Evolutionary conservation across 2,888 invertebrate species (phyloP).

Genomic region (Ischnura elegans): DNA sequence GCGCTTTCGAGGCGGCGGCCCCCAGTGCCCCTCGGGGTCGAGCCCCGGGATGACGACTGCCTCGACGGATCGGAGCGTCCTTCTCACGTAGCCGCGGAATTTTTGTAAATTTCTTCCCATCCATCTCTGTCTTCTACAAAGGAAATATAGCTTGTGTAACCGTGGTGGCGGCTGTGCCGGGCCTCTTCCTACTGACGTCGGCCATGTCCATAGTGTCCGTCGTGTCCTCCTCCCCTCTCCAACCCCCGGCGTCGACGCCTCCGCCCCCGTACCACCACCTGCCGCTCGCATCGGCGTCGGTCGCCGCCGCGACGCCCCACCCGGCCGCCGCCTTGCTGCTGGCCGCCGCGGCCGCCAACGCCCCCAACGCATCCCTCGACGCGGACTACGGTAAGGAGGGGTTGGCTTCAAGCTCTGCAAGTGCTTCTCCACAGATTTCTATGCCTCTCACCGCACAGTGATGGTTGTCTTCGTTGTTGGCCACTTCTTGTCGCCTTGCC

Average conservation of each 20-base stretch:
- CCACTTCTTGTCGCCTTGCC: too few relatives aligned
- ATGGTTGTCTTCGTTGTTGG: too few relatives aligned
- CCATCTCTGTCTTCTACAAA: too few relatives aligned
- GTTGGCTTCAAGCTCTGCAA: too few relatives aligned
- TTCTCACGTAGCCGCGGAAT: neutral
- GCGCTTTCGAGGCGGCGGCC: neutral
- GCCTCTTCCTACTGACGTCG: neutral
- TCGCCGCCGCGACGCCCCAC: constrained; percentile 25
- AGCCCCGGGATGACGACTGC: constrained; percentile 58
- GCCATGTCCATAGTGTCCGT: neutral
- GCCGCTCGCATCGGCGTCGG: neutral
- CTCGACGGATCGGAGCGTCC: neutral
- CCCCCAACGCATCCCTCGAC: constrained; percentile 47
- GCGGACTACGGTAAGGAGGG: constrained; percentile 52
- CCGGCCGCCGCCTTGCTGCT: constrained; percentile 39
- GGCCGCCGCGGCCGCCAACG: constrained; percentile 43
- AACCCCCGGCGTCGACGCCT: constrained; percentile 16
- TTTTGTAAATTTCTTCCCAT: neutral
- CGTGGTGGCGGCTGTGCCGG: too few relatives aligned
- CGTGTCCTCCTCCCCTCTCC: neutral
- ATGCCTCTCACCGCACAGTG: too few relatives aligned
- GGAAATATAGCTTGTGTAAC: too few relatives aligned
- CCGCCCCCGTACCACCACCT: neutral
- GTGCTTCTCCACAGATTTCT: too few relatives aligned
- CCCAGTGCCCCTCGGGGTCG: constrained; percentile 66